Evolutionary conservation across 2,888 invertebrate genomes (phyloP), one percentile per base, ranked within the genome.

Genomic region (Drosophila hamatofila): DNA sequence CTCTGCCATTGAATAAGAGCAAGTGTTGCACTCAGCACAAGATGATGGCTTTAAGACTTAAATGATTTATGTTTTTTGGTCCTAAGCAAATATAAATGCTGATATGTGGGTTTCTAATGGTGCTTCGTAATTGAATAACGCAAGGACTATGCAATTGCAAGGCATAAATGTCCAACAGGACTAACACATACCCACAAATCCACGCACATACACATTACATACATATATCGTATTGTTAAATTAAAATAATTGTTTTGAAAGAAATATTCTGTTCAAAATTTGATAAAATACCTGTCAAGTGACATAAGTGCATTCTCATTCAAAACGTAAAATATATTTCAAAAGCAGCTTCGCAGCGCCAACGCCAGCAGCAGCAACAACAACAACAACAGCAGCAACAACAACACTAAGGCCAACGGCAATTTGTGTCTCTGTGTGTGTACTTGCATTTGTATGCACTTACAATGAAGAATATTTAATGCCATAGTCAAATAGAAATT

Each of bases 211-310:
- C 16, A 9, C 18, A 33, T 33, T 54, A 21, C 6, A 1, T 37
- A 37, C 2, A 16, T 16, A 16, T 39, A 8, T 60, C 52, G 61
- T 46, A 52, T 67, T 63, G 54, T 49, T 44, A 61, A 78, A 68
- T 72, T 76, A 63, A 70, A 75, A 81, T 83, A 88, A 88, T 88
- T 88, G 83, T 85, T 85, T 82, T 88, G 71, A 39, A 75, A 56
- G 68, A 72, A 73, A 75, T 85, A 73, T 79, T 66, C 54, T 67
- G 79, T 55, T 75, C 77, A 72, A 77, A 83, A 85, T 85, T 81
- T 73, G 74, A 58, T 81, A 73, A 83, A 85, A 82, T 86, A 81
- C 75, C 84, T 88, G 89, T 84, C 86, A 88, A 83, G 83, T 79
- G 84, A 61, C 73, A 86, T 78, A 72, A 86, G 83, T 72, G 80